Conservation (phyloP, 1,140 invertebrate genomes). For the Oncopeltus fasciatus region DNA sequence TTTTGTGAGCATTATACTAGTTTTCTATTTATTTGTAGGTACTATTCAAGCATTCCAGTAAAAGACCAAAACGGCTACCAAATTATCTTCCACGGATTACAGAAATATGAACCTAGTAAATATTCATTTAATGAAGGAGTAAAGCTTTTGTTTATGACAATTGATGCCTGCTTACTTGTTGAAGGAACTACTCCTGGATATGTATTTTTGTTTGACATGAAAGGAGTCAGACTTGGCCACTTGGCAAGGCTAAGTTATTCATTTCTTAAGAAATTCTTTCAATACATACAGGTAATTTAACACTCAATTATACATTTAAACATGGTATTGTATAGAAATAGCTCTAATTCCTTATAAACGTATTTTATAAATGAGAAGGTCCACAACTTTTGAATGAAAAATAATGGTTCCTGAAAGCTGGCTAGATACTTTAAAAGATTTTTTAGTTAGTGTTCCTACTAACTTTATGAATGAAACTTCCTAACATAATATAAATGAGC, state of each 20-base stretch:
- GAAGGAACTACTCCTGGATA: conserved; percentile 27
- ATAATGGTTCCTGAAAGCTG: no score
- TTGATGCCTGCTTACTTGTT: conserved; percentile 20
- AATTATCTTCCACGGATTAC: conserved; percentile 45
- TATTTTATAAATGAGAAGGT: no score
- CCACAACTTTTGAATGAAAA: no score
- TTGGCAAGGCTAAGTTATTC: conserved; percentile 41
- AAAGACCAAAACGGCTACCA: conserved; percentile 39
- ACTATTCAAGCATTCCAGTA: conserved; percentile 19
- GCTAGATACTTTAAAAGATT: no score
- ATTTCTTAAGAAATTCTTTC: conserved; percentile 41
- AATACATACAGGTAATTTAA: conserved; percentile 47
- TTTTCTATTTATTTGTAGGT: conserved; percentile 17
- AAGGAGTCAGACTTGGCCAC: conserved; percentile 42
- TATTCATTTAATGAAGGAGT: conserved; percentile 50
- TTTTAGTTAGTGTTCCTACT: no score
- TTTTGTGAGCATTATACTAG: neutral
- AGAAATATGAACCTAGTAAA: conserved; percentile 40
- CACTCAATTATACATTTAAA: no score
- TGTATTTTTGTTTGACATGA: conserved; percentile 44
- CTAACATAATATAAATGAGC: no score
- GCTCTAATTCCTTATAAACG: no score
- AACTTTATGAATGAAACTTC: no score
- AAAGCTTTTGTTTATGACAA: conserved; percentile 34
- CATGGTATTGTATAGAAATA: no score